These are phyloP conservation scores for Hesperophylax magnus DNA, from an alignment of 1,140 invertebrate genomes.

Conservation along the genomic window DNA sequence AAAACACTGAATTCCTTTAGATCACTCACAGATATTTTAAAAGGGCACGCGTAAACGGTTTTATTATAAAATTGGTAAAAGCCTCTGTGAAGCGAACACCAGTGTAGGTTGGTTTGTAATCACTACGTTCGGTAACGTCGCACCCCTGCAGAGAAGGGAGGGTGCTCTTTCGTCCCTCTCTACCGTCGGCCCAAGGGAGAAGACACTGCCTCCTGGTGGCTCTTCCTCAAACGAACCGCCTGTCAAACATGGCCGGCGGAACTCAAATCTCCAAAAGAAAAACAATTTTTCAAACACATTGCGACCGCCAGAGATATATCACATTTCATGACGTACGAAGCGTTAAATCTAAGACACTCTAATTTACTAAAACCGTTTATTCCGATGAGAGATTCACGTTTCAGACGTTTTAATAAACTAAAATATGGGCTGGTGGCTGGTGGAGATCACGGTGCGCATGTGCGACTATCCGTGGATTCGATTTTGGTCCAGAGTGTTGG, in stretches of 20 bases:
- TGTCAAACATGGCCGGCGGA: constrained; percentile 48
- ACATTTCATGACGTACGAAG: too few relatives aligned
- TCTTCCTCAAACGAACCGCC: constrained; percentile 8
- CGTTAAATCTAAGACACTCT: too few relatives aligned
- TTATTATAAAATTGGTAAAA: constrained; percentile 1
- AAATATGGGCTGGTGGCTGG: background rate
- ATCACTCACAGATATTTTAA: constrained; percentile 13
- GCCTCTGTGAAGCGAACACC: constrained; percentile 17
- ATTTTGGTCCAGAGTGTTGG: constrained; percentile 72
- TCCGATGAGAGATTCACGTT: too few relatives aligned
- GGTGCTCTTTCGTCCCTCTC: constrained; percentile 37
- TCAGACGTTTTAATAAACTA: too few relatives aligned
- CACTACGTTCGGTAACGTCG: constrained; percentile 60
- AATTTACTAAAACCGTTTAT: too few relatives aligned
- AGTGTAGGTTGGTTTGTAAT: constrained; percentile 51
- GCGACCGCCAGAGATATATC: too few relatives aligned
- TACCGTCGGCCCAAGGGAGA: constrained; percentile 21
- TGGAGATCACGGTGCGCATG: constrained; percentile 63
- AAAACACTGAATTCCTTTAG: background rate
- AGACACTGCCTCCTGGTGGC: constrained; percentile 36
- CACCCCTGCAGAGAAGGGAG: constrained; percentile 62
- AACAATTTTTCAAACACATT: background rate
- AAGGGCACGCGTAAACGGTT: constrained; percentile 31
- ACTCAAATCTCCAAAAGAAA: background rate
- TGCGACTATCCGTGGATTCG: constrained; percentile 68